Conservation (phyloP, 2,888 invertebrate genomes). For the Bugulina stolonifera region DNA sequence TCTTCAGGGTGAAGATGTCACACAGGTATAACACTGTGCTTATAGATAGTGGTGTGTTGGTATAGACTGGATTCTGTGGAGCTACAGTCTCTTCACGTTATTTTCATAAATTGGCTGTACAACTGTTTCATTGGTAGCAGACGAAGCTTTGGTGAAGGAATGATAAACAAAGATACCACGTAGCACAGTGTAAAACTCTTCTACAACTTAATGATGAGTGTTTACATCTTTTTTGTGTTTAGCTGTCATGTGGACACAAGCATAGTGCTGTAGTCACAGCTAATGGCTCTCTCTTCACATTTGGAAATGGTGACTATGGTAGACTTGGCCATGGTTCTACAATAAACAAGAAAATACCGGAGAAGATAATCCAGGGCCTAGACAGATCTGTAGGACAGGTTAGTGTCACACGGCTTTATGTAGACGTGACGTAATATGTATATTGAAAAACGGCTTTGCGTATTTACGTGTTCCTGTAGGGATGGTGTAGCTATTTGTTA, state of each 20-base stretch:
- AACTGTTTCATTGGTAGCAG: too few relatives aligned
- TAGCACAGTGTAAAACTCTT: too few relatives aligned
- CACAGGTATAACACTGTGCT: slow-evolving; percentile 54
- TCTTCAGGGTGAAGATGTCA: slow-evolving; percentile 60
- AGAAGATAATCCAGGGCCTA: slow-evolving; percentile 56
- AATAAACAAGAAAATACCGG: slow-evolving; percentile 62
- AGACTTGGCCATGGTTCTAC: slow-evolving; percentile 60
- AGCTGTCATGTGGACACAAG: slow-evolving; percentile 62
- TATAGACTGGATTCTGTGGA: too few relatives aligned
- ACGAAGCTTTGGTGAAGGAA: too few relatives aligned
- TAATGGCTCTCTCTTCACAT: slow-evolving; percentile 63
- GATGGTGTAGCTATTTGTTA: background rate
- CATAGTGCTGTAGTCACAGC: slow-evolving; percentile 63
- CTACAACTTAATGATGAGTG: too few relatives aligned
- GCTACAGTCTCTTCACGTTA: too few relatives aligned
- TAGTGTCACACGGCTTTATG: background rate
- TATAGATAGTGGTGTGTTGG: too few relatives aligned
- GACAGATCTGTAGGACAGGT: slow-evolving; percentile 56
- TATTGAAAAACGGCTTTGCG: too few relatives aligned
- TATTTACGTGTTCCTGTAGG: background rate
- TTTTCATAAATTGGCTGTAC: too few relatives aligned
- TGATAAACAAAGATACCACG: too few relatives aligned
- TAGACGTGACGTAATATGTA: too few relatives aligned
- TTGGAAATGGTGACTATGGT: slow-evolving; percentile 65
- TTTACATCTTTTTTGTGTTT: too few relatives aligned